These are phyloP conservation scores for Drosophila pseudoananassae DNA, from an alignment of 1,140 invertebrate genomes.

Conservation along the genomic window DNA sequence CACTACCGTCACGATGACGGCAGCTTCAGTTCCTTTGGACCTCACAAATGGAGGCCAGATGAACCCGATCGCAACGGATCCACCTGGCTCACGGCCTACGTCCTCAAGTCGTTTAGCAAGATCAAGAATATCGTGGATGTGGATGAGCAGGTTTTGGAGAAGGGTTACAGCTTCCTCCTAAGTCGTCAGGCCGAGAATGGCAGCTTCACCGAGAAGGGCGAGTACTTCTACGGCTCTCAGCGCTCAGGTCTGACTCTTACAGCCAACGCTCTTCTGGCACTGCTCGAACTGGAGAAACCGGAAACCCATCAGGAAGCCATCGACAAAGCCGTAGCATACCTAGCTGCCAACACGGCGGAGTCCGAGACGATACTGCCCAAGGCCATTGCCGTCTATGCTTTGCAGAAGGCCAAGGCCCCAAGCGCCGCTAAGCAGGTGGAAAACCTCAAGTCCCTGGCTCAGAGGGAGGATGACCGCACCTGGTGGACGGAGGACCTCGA, in stretches of 20 bases:
- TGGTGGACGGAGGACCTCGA: constrained; percentile 87
- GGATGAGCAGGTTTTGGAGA: constrained; percentile 89
- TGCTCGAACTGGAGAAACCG: constrained; percentile 88
- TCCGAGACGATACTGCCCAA: constrained; percentile 89
- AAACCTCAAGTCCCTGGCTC: constrained; percentile 53
- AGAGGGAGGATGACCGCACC: constrained; percentile 67
- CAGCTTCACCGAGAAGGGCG: constrained; percentile 92
- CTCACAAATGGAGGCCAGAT: constrained; percentile 63
- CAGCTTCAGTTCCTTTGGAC: constrained; percentile 97
- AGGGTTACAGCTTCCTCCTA: constrained; percentile 92
- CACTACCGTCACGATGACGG: constrained; percentile 95
- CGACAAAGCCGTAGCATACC: constrained; percentile 84
- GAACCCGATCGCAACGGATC: constrained; percentile 87
- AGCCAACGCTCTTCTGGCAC: constrained; percentile 91
- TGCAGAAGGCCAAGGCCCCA: constrained; percentile 89
- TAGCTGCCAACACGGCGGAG: constrained; percentile 84
- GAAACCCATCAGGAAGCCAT: constrained; percentile 49
- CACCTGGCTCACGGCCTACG: constrained; percentile 98
- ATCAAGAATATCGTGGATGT: constrained; percentile 92
- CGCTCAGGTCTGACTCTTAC: constrained; percentile 87
- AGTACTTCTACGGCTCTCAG: constrained; percentile 89
- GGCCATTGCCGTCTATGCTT: constrained; percentile 90
- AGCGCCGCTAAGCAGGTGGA: constrained; percentile 52
- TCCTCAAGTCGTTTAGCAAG: constrained; percentile 93
- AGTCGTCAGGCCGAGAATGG: constrained; percentile 91